Percentiles rank a stretch among this genome's conserved stretches.
Evolutionary conservation across 2,113 vertebrate species (phyloP).

Genomic region (Podiceps cristatus): DNA sequence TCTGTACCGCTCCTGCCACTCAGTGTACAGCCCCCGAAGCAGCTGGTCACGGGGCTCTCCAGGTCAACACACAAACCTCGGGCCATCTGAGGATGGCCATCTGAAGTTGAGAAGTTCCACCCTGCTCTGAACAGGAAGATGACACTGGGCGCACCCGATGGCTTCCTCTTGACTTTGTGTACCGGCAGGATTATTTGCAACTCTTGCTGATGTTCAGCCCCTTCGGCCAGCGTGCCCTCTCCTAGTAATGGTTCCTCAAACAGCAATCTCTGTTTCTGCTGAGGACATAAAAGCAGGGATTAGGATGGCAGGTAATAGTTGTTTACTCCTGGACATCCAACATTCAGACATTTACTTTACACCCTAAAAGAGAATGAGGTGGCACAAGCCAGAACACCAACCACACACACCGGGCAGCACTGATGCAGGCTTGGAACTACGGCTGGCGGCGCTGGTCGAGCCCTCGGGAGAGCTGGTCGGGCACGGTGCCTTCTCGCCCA

Average conservation of each 20-base stretch:
- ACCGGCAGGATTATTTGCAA: neutral
- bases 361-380: neutral
- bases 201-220: neutral
- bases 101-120: neutral
- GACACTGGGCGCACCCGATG: rapidly evolving
- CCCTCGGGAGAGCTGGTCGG: neutral
- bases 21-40: neutral
- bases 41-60: neutral
- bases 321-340: neutral
- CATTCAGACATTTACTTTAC: neutral
- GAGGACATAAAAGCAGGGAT: neutral
- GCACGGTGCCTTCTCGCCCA: rapidly evolving
- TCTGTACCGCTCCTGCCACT: rapidly evolving
- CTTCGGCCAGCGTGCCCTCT: neutral
- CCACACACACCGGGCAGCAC: rapidly evolving
- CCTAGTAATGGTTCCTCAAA: neutral
- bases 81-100: neutral
- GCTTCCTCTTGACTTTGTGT: neutral
- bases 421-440: neutral
- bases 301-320: neutral
- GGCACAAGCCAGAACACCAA: neutral
- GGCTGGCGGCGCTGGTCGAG: rapidly evolving
- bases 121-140: neutral
- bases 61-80: neutral
- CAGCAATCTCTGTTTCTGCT: neutral